phyloP scores from a whole-genome alignment of 2,797 vertebrate species.

The Rhinichthys osculus region DNA sequence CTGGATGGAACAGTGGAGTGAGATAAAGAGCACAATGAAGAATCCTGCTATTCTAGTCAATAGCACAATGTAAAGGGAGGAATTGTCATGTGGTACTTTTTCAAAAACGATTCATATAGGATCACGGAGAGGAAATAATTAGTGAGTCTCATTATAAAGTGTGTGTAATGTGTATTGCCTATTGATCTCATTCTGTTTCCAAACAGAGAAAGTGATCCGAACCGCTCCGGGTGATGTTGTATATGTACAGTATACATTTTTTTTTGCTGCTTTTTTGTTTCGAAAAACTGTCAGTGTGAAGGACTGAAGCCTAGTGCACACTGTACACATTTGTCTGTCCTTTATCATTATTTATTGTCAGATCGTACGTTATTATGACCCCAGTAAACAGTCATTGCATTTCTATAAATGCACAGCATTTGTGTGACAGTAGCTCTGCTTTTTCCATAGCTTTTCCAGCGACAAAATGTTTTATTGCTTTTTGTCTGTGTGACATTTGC shows the following conservation, averaged over 20 bases:
- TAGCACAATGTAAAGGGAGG: constrained; percentile 25
- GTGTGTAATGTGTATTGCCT: background rate
- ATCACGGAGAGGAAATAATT: constrained; percentile 12
- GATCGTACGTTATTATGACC: background rate
- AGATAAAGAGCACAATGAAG: constrained; percentile 25
- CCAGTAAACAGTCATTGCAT: background rate
- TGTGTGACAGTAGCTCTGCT: background rate
- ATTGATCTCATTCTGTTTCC: background rate
- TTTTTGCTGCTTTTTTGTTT: background rate
- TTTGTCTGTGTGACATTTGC: background rate
- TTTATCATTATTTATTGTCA: background rate
- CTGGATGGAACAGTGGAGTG: background rate
- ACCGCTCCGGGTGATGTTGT: background rate
- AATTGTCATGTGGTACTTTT: constrained; percentile 3
- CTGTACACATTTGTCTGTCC: background rate
- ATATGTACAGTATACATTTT: background rate
- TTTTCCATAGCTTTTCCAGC: background rate
- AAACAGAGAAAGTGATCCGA: background rate
- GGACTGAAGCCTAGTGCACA: background rate
- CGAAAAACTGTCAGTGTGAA: background rate
- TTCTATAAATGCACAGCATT: background rate
- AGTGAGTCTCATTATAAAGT: background rate
- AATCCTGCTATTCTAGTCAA: constrained; percentile 17
- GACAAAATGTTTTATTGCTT: background rate
- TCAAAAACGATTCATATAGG: background rate